Base-by-base conservation (phyloP, 2,797 vertebrate genomes). In the Morus bassanus region DNA sequence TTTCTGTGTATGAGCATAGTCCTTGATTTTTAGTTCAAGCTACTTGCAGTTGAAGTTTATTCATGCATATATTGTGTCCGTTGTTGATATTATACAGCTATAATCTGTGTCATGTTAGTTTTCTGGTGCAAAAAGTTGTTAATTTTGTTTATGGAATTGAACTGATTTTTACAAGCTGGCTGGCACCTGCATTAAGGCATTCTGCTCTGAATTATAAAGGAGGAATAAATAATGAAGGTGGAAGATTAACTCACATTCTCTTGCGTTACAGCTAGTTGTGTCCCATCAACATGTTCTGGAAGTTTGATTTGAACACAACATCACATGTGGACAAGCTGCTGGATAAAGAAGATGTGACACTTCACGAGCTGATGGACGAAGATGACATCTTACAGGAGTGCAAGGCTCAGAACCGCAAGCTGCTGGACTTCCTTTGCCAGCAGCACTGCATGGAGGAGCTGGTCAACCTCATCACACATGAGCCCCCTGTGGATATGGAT, bases 311-410 rank as follows among this genome's bases (percentile, higher is more conserved):
- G 97, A 99, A 99, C 97, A 99, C 99, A 74, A 99, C 99, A 68
- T 99, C 99, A n/a, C 99, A 99, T 48, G 98, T 99, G 27, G 99
- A 99, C 98, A 99, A 99, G 98, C 98, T 99, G 97, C 98, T 99
- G 97, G 99, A 99, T 91, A 98, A 98, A 94, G 99, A 99, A 96
- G 99, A 99, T 88, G 99, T 99, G 97, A 99, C 98, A 5, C 98
- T 99, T 95, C 98, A 97, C 15, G 99, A 99, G 98, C 95, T 99
- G 94, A 99, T 99, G 99, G 99, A 99, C 27, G 99, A 99, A 97
- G 99, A 99, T 68, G 99, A 99, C 76, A 97, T 99, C 94, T 97
- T 99, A 88, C 99, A 99, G 98, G 99, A 99, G 98, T 99, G 99
- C 97, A 99, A 99, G 97, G 99, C 99, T 23, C 99, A 99, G 97